A percentile compares a stretch with the other conserved stretches of the same genome.
Conservation (phyloP, 2,113 vertebrate genomes). For the Corythoichthys haematopterus region DNA sequence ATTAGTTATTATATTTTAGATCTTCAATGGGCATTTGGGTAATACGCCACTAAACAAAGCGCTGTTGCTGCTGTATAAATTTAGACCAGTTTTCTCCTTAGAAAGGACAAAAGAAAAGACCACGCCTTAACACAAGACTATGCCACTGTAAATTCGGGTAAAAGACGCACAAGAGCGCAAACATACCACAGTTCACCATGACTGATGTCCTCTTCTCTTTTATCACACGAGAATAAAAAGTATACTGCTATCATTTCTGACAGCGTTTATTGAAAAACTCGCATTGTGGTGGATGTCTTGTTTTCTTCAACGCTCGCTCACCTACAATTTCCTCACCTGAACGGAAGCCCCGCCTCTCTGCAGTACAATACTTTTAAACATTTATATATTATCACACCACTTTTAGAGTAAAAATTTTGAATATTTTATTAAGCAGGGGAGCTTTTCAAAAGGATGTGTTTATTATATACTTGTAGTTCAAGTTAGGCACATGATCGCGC, state of each 20-base stretch:
- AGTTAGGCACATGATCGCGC: neutral
- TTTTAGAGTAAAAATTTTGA: neutral
- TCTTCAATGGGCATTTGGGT: neutral
- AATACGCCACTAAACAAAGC: neutral
- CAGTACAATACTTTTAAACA: neutral
- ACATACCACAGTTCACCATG: conserved; percentile 61
- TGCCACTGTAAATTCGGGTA: neutral
- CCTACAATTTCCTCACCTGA: conserved; percentile 32
- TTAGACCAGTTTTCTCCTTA: neutral
- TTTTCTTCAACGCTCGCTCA: conserved; percentile 22
- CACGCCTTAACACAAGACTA: conserved; percentile 45
- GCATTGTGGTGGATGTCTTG: neutral
- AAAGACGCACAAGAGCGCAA: neutral
- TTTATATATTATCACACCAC: neutral
- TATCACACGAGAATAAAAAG: conserved; percentile 8
- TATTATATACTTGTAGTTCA: neutral
- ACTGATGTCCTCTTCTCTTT: conserved; percentile 11
- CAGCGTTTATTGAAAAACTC: neutral
- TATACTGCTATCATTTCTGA: conserved; percentile 35
- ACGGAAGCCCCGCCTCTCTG: conserved; percentile 36
- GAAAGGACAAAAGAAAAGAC: conserved; percentile 17
- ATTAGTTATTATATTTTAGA: neutral
- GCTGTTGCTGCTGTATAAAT: neutral
- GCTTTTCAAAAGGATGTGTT: neutral
- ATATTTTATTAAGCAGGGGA: neutral